A percentile compares a stretch with the other conserved stretches of the same genome.
phyloP scores from a whole-genome alignment of 2,888 invertebrate genomes.

The Dysmachus trigonus region DNA sequence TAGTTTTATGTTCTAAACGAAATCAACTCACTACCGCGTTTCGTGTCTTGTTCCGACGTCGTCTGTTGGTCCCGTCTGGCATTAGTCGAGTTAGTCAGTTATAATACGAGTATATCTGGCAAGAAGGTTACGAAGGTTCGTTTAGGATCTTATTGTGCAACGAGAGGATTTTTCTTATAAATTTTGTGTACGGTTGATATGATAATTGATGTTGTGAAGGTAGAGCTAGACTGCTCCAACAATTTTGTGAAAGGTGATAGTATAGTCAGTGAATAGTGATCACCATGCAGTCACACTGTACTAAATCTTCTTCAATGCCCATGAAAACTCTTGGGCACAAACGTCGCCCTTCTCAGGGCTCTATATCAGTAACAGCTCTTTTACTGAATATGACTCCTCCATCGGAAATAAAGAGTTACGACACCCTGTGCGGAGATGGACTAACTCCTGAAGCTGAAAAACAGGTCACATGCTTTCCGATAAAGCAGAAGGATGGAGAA shows the following conservation, averaged over 20 bases:
- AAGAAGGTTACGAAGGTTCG: neutral
- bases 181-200: neutral
- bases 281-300: constrained; percentile 54
- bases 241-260: neutral
- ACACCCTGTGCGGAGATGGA: constrained; percentile 51
- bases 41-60: neutral
- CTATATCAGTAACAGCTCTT: constrained; percentile 62
- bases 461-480: constrained; percentile 51
- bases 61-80: neutral
- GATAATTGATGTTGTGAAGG: neutral
- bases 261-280: neutral
- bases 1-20: constrained; percentile 59
- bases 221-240: neutral
- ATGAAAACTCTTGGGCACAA: constrained; percentile 55
- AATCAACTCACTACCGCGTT: constrained; percentile 48
- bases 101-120: too few species aligned
- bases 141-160: neutral
- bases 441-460: constrained; percentile 55
- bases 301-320: constrained; percentile 50
- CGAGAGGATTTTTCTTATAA: neutral
- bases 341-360: constrained; percentile 59
- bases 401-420: constrained; percentile 47
- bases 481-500: constrained; percentile 53
- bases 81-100: neutral
- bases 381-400: constrained; percentile 57